These are phyloP conservation scores for Probaryconus sp. DNA, from an alignment of 1,140 invertebrate genomes.

Conservation along the genomic window DNA sequence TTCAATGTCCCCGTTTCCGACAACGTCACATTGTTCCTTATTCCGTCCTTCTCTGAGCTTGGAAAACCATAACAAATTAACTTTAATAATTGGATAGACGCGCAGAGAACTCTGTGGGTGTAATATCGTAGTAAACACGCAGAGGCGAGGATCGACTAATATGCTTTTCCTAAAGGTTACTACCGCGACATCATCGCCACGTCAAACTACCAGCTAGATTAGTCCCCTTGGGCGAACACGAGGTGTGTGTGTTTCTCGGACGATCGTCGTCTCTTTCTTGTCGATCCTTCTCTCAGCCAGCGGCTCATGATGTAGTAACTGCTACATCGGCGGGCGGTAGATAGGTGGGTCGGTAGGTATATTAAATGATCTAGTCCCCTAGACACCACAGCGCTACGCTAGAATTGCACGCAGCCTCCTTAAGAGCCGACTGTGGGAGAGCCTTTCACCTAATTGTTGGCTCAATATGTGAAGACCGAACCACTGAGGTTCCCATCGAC, in stretches of 20 bases:
- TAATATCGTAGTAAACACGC: constrained; percentile 49
- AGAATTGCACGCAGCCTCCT: constrained; percentile 35
- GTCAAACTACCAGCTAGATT: constrained; percentile 70
- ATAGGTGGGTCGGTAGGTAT: constrained; percentile 66
- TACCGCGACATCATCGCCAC: constrained; percentile 70
- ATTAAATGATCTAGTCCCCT: constrained; percentile 73
- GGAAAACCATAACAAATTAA: constrained; percentile 50
- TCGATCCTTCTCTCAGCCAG: constrained; percentile 19
- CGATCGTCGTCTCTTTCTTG: constrained; percentile 13
- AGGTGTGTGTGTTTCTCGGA: constrained; percentile 63
- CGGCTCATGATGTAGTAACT: constrained; percentile 65
- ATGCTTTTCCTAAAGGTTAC: constrained; percentile 68
- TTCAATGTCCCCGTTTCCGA: constrained; percentile 44
- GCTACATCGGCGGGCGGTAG: constrained; percentile 62
- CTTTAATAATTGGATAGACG: constrained; percentile 46
- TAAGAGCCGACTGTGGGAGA: constrained; percentile 67
- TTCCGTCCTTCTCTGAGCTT: constrained; percentile 10
- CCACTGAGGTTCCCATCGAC: constrained; percentile 75
- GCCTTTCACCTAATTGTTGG: constrained; percentile 79
- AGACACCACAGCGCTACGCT: constrained; percentile 32
- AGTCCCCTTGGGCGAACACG: constrained; percentile 71
- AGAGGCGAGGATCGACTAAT: constrained; percentile 52
- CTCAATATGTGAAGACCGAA: constrained; percentile 77
- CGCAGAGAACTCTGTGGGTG: constrained; percentile 33
- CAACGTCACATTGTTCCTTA: constrained; percentile 42